Conservation (phyloP, 1,140 invertebrate genomes). For the Oscheius sp. region DNA sequence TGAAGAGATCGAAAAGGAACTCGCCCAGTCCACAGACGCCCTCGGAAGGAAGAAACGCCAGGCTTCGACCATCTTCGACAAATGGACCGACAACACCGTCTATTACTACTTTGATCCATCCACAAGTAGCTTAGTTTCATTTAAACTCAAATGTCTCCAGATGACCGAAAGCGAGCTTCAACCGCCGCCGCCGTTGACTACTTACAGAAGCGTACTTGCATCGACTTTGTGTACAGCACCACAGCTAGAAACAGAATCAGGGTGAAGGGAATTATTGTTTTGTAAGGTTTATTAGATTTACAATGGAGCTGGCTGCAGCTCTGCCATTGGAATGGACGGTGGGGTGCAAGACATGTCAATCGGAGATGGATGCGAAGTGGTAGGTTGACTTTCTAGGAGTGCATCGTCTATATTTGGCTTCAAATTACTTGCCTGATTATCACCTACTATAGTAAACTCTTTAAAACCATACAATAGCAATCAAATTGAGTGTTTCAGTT, state of each 20-base stretch:
- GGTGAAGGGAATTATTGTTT: background rate
- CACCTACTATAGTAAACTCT: too few species aligned
- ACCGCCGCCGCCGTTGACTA: background rate
- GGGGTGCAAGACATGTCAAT: constrained; percentile 31
- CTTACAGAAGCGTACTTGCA: background rate
- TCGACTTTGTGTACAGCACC: constrained; percentile 4
- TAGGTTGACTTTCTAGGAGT: too few species aligned
- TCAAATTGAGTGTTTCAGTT: too few species aligned
- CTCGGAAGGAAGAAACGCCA: background rate
- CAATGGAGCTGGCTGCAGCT: constrained; percentile 25
- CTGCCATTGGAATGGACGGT: constrained; percentile 21
- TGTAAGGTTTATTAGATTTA: background rate
- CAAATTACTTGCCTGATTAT: too few species aligned
- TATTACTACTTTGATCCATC: constrained; percentile 9
- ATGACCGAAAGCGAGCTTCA: background rate
- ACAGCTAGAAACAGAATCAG: constrained; percentile 23
- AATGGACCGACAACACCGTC: background rate
- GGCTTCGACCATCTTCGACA: background rate
- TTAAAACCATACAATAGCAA: too few species aligned
- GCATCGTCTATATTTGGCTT: too few species aligned
- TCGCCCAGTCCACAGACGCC: background rate
- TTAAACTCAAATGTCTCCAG: background rate
- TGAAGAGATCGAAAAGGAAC: background rate
- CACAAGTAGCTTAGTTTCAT: background rate
- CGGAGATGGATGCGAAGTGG: constrained; percentile 26